Evolutionary conservation across 2,113 vertebrate genomes (phyloP).

Genomic region (Pteruthius melanotis): DNA sequence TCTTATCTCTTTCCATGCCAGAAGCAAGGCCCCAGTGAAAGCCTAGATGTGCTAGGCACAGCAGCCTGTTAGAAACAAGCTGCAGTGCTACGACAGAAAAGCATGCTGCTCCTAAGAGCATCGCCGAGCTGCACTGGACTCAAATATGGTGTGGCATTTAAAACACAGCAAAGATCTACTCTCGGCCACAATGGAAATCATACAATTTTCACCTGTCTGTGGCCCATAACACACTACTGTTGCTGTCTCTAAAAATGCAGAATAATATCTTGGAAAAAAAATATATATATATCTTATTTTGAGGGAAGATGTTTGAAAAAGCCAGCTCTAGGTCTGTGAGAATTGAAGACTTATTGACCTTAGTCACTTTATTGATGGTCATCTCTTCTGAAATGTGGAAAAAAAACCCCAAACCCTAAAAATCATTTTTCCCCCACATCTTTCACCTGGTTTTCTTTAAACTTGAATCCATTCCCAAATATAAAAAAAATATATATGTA

Average conservation of each 20-base stretch:
- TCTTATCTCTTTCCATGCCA: not conserved
- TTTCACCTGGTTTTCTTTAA: not conserved
- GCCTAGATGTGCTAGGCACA: too few relatives aligned
- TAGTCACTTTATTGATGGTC: not conserved
- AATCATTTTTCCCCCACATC: accelerated
- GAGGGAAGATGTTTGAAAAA: not conserved
- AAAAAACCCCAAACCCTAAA: not conserved
- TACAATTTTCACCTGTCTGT: not conserved
- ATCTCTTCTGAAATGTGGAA: not conserved
- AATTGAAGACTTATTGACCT: not conserved
- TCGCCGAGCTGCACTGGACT: accelerated
- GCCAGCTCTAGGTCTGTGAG: accelerated
- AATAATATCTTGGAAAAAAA: not conserved
- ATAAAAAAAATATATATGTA: not conserved
- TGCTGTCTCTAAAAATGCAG: not conserved
- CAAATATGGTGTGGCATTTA: accelerated
- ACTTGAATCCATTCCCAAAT: not conserved
- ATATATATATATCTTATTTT: not conserved
- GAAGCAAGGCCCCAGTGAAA: not conserved
- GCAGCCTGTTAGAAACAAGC: not conserved
- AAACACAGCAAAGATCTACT: not conserved
- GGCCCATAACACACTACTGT: not conserved
- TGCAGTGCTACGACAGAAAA: not conserved
- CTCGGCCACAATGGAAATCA: not conserved
- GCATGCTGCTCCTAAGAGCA: accelerated